phyloP scores from a whole-genome alignment of 2,797 vertebrate species.

The Crypturellus tataupa region DNA sequence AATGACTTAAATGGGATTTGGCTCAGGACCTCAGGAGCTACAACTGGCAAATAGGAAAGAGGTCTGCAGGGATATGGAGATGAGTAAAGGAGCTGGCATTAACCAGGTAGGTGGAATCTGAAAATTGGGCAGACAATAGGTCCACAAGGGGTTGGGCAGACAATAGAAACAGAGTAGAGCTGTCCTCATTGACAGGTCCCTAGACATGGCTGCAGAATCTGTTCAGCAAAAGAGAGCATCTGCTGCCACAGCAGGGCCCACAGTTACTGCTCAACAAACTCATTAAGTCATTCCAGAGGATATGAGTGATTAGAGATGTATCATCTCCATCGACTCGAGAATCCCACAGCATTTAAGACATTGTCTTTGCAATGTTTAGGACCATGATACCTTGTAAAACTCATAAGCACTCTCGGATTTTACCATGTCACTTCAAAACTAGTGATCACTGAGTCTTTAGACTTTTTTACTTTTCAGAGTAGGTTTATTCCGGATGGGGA shows the following conservation, averaged over 20 bases:
- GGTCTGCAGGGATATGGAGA: background rate
- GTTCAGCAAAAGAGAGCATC: background rate
- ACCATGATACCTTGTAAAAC: background rate
- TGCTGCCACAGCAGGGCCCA: constrained; percentile 1
- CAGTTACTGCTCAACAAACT: background rate
- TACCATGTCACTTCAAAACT: background rate
- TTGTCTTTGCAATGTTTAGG: background rate
- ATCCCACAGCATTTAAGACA: background rate
- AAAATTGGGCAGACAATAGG: background rate
- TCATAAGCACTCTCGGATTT: background rate
- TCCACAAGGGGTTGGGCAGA: background rate
- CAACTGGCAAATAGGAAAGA: background rate
- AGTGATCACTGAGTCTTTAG: background rate
- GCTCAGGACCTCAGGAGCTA: background rate
- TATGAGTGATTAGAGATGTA: background rate
- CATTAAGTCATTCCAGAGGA: background rate
- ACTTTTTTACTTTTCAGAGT: background rate
- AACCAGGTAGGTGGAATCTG: background rate
- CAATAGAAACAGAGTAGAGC: background rate
- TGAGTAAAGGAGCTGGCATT: background rate
- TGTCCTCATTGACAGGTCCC: background rate
- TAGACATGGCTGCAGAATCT: background rate
- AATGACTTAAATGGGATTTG: background rate
- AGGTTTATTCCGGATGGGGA: background rate
- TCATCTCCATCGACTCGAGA: background rate